Base-by-base conservation (phyloP, 1,140 invertebrate species). In the Hetaerina americana region DNA sequence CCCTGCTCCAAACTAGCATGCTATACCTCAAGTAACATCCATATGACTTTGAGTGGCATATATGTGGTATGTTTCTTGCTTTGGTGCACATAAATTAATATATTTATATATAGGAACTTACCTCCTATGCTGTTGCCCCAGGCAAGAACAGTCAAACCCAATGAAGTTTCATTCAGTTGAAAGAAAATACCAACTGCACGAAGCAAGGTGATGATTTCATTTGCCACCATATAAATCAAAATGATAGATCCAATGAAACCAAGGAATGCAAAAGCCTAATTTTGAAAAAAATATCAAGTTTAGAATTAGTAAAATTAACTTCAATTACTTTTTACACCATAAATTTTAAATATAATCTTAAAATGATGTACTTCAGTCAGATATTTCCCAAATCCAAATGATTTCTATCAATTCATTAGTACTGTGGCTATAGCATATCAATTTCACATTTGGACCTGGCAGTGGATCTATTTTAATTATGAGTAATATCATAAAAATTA, bases 71-170 rank as follows among this genome's bases (percentile, higher is more conserved):
- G 24, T 29, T 0, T 1, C 40, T 12, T 22, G 26, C 8, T 68
- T 18, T 24, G n/a, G 29, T 69, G 29, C 22, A n/a, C 29, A 69
- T 27, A 68, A 8, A 5, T 29, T 15, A 57, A 0, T 40, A 72
- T 68, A 68, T 12, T 27, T 27, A 27, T 27, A 70, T 69, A 72
- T 29, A 69, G 31, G 67, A 70, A 79, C 79, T 82, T 81, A 88
- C 87, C 87, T 75, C 87, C 86, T 70, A 91, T 81, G 78, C 86
- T 87, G 78, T 91, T 91, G 27, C 88, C 88, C 88, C 88, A 90
- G 0, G 90, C 88, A 22, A 91, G 81, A 27, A 90, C 81, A 18
- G 88, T 90, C 66, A 91, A 81, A 28, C 90, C 89, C 15, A 91
- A 80, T 78, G 89, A 87, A 66, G 85, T 83, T 76, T 87, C 83